Base-by-base conservation (phyloP, 2,113 vertebrate genomes). In the Phoxinus phoxinus region DNA sequence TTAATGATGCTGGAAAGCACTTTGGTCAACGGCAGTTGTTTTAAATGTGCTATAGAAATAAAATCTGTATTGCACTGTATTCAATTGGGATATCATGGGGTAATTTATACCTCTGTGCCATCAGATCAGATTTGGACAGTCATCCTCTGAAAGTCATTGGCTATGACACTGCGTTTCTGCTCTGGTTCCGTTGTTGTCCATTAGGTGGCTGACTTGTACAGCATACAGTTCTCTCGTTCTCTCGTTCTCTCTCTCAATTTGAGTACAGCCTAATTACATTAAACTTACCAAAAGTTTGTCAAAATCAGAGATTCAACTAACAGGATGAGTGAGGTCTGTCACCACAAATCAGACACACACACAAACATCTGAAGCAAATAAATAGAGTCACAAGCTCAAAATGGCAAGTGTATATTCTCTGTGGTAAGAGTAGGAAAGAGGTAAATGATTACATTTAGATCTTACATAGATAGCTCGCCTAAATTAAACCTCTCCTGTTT, bases 141-240 rank as follows among this genome's bases (percentile, higher is more conserved):
- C 25, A 56, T 61, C 35, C 67, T 23, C 67, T 37, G n/a, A n/a
- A n/a, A n/a, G n/a, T n/a, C n/a, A n/a, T n/a, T 71, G 67, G 32
- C 19, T 37, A 37, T 0, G 19, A 21, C 76, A 58, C 32, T 35
- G 2, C 46, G 21, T 37, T 48, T 65, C 15, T 37, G 30, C 46
- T 86, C 83, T 73, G 89, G 86, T 93, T 93, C 93, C 89, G 30
- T 86, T 86, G 87, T 84, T 89, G 89, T 93, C 93, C 92, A 93
- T 93, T 94, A 94, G 92, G 92, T 93, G 94, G 93, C 94, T 94
- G 89, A 91, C 92, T 94, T 94, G 93, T 91, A 89, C 94, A 90
- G 86, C 88, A 90, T 88, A 92, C 90, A 84, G 30, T n/a, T 12
- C 69, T 15, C 32, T 41, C 71, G 46, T 1, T 46, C 1, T 73